A percentile compares a stretch with the other conserved stretches of the same genome.
phyloP scores from a whole-genome alignment of 1,140 invertebrate genomes.

The Muscidifurax raptorellus region DNA sequence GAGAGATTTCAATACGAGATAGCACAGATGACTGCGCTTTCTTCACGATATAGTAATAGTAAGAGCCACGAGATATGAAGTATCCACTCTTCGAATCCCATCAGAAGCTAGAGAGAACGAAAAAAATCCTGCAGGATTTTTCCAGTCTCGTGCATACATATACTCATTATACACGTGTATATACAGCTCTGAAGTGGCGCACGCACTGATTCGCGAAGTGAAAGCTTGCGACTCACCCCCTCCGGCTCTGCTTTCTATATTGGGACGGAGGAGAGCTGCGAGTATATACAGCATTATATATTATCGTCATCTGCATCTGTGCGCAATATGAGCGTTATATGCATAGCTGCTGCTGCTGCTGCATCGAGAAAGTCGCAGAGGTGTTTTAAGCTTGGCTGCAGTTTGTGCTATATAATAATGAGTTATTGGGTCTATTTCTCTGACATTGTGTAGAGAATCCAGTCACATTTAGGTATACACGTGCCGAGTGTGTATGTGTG shows the following conservation, averaged over 20 bases:
- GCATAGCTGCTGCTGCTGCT: background rate
- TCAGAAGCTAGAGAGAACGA: background rate
- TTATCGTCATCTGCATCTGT: background rate
- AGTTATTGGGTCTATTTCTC: too few species aligned
- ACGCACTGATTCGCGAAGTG: constrained; percentile 3
- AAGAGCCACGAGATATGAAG: too few species aligned
- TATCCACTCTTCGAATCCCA: too few species aligned
- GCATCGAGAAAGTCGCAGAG: background rate
- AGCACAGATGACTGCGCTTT: too few species aligned
- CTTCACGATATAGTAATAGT: too few species aligned
- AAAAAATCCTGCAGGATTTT: background rate
- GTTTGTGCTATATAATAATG: background rate
- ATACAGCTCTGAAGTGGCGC: background rate
- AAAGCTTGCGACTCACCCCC: background rate
- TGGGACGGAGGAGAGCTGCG: background rate
- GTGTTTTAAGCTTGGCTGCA: background rate
- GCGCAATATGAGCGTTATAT: too few species aligned
- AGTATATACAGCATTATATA: background rate
- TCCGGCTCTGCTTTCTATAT: background rate
- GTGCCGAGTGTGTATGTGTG: too few species aligned
- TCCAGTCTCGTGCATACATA: background rate
- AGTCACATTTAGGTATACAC: too few species aligned
- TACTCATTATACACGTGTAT: background rate
- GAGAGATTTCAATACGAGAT: too few species aligned
- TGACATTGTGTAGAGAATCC: too few species aligned